Conservation (phyloP, 2,888 invertebrate genomes). For the Limulus polyphemus region DNA sequence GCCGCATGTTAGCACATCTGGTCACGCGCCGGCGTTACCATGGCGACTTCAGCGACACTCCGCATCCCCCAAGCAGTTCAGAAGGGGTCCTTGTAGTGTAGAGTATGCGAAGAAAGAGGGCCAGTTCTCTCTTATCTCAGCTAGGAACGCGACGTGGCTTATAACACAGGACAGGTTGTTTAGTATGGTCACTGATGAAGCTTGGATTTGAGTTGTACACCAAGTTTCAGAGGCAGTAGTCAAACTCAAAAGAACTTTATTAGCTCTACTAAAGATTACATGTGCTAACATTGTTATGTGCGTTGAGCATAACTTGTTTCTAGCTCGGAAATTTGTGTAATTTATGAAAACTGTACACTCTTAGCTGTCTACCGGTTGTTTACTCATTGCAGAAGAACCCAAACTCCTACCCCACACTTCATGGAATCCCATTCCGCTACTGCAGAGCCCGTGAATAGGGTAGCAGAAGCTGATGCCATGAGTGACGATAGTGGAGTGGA, state of each 20-base stretch:
- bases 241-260: too few relatives aligned
- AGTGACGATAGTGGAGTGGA: constrained; percentile 54
- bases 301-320: neutral
- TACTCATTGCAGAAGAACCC: too few relatives aligned
- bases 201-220: too few relatives aligned
- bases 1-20: neutral
- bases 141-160: too few relatives aligned
- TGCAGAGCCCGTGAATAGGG: neutral
- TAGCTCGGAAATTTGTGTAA: neutral
- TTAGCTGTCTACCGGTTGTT: neutral
- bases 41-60: constrained; percentile 9
- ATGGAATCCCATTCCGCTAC: constrained; percentile 7
- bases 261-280: too few relatives aligned
- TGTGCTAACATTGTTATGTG: too few relatives aligned
- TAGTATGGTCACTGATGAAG: too few relatives aligned
- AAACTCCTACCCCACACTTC: neutral
- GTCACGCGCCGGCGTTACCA: constrained; percentile 11
- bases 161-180: too few relatives aligned
- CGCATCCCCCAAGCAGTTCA: constrained; percentile 12
- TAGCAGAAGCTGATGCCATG: constrained; percentile 41
- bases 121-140: neutral
- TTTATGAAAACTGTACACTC: neutral
- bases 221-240: too few relatives aligned
- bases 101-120: constrained; percentile 3
- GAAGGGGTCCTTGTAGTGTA: constrained; percentile 1